Evolutionary conservation across 1,140 invertebrate genomes (phyloP), one percentile per base, ranked within the genome.

Genomic region (Octopus bimaculoides): DNA sequence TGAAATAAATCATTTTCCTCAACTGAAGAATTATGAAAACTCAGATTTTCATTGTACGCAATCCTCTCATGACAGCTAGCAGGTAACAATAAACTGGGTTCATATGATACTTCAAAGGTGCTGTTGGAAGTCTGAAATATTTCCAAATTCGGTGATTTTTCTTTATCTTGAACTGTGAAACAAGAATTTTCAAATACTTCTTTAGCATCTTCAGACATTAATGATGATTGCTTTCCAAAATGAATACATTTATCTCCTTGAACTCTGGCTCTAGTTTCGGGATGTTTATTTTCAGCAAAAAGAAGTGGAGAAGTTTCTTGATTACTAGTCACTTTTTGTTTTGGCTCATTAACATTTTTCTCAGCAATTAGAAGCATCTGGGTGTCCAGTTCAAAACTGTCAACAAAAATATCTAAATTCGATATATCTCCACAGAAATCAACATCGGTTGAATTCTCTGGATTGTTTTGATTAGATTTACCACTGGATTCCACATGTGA

Each of bases 371-470:
- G 52, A 17, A 12, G 5, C 52, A 79, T 84, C 79, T 87, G 86
- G n/a, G 85, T 85, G 78, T 86, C 82, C n/a, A 87, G 53, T 12
- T 83, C 73, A 82, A 87, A 84, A 81, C 86, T 86, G 41, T 85
- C 86, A 20, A 71, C 79, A 79, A 85, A 85, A 14, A 82, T 82
- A 71, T 82, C 83, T 87, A 87, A 89, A 56, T 83, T 77, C 26
- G 90, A 85, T 9, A 85, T 88, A 1, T 86, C n/a, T 17, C 84
- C 83, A 17, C 86, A 86, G 4, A 90, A 81, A 73, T 90, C 89
- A 8, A 85, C 84, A 79, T 88, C 83, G 53, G 90, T 82, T 41
- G 26, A 41, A 41, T 41, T 41, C 26, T 41, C 26, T 0, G 26
- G 26, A 41, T 41, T 41, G 26, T 41, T 41, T 41, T 41, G 26